phyloP scores from a whole-genome alignment of 1,140 invertebrate species.

The Brachionus sp. region DNA sequence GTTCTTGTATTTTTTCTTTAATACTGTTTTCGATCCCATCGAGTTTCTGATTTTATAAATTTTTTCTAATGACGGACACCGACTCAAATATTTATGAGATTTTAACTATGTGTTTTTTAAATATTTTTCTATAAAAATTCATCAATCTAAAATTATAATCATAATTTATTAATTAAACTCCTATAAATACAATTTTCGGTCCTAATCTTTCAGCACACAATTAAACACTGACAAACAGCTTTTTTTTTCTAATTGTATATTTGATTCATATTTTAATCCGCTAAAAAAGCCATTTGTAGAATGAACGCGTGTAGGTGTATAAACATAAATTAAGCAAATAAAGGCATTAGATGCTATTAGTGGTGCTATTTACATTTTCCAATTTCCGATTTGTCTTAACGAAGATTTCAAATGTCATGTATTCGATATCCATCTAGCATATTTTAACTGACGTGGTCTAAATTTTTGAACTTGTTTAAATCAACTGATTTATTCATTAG shows the following conservation, averaged over 20 bases:
- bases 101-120: constrained; percentile 34
- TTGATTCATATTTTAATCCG: background rate
- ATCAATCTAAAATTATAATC: constrained; percentile 9
- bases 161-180: constrained; percentile 41
- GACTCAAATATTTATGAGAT: constrained; percentile 36
- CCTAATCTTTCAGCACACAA: background rate
- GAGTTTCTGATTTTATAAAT: background rate
- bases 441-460: background rate
- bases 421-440: background rate
- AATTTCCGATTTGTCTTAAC: background rate
- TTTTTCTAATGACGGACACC: constrained; percentile 19
- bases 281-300: background rate
- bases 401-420: background rate
- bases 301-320: constrained; percentile 11
- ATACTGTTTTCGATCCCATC: background rate
- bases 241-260: constrained; percentile 25
- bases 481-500: background rate
- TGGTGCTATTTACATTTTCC: constrained; percentile 1
- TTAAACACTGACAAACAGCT: background rate
- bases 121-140: background rate
- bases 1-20: background rate
- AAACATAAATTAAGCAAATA: constrained; percentile 19
- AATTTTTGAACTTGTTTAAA: background rate
- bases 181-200: constrained; percentile 17
- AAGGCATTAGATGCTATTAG: background rate